phyloP scores from a whole-genome alignment of 2,888 invertebrate species.

The Acleris holmiana region DNA sequence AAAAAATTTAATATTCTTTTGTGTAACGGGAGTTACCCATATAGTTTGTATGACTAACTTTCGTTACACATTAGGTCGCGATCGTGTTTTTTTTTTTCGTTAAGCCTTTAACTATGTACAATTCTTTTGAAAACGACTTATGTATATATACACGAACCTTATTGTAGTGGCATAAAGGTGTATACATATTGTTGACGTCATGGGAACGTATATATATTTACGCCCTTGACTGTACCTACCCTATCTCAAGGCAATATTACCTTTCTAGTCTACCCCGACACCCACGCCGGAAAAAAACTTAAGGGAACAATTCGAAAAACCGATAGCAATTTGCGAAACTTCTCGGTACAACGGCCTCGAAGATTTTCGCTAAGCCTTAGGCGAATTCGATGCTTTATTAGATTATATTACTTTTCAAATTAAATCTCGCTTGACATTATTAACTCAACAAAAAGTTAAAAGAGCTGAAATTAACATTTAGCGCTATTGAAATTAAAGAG shows the following conservation, averaged over 20 bases:
- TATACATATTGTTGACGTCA: no score
- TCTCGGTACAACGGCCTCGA: slow-evolving; percentile 44
- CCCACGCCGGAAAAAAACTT: slow-evolving; percentile 17
- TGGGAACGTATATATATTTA: no score
- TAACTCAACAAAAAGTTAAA: slow-evolving; percentile 22
- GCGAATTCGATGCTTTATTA: slow-evolving; percentile 31
- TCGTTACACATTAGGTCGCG: no score
- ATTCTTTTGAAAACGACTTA: no score
- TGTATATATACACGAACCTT: no score
- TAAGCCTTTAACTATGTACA: no score
- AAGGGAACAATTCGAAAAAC: slow-evolving; percentile 61
- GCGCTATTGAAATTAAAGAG: not conserved
- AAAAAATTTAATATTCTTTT: no score
- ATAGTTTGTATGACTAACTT: no score
- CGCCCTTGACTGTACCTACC: no score
- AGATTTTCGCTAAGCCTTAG: slow-evolving; percentile 32
- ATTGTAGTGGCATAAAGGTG: no score
- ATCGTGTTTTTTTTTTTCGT: no score
- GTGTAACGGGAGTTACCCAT: no score
- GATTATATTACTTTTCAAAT: slow-evolving; percentile 34
- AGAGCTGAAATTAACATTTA: slow-evolving; percentile 11
- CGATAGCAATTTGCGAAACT: slow-evolving; percentile 67
- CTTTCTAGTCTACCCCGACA: slow-evolving; percentile 5
- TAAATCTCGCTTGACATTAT: slow-evolving; percentile 22
- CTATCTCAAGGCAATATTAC: not conserved